phyloP scores from a whole-genome alignment of 2,888 invertebrate species.

The Ethmia dodecea region DNA sequence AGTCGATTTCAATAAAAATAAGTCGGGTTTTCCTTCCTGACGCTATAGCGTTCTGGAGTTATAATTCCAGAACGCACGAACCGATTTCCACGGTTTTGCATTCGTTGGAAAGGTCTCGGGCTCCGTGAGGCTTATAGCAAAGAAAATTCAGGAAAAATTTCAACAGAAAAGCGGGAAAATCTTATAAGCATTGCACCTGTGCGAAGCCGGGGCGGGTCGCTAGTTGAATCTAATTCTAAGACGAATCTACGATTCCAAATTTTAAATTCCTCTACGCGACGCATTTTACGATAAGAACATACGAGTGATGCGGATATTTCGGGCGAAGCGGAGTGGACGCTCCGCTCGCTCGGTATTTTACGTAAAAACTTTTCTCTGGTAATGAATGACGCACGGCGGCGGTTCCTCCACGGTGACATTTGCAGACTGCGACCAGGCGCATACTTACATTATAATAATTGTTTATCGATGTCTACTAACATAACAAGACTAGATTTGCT shows the following conservation, averaged over 20 bases:
- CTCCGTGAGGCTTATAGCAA: too few species aligned
- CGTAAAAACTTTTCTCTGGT: slow-evolving; percentile 41
- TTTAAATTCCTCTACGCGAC: slow-evolving; percentile 34
- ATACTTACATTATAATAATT: slow-evolving; percentile 48
- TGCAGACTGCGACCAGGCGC: slow-evolving; percentile 37
- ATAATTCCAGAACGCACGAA: too few species aligned
- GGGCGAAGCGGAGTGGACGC: slow-evolving; percentile 45
- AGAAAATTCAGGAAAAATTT: too few species aligned
- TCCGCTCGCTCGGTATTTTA: slow-evolving; percentile 45
- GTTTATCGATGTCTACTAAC: slow-evolving; percentile 75
- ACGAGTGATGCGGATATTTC: slow-evolving; percentile 51
- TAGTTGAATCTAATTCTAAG: too few species aligned
- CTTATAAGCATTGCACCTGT: too few species aligned
- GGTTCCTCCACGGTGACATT: slow-evolving; percentile 45
- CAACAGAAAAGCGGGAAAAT: too few species aligned
- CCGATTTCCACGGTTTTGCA: too few species aligned
- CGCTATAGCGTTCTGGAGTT: too few species aligned
- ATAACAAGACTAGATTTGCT: slow-evolving; percentile 62
- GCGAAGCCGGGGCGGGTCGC: too few species aligned
- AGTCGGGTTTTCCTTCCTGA: too few species aligned
- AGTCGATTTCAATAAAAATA: too few species aligned
- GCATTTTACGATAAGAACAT: slow-evolving; percentile 23
- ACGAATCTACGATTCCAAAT: slow-evolving; percentile 32
- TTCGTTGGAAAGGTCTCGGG: too few species aligned
- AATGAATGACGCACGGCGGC: slow-evolving; percentile 70